Conservation (phyloP, 2,888 invertebrate genomes). For the Torymus tubicola region DNA sequence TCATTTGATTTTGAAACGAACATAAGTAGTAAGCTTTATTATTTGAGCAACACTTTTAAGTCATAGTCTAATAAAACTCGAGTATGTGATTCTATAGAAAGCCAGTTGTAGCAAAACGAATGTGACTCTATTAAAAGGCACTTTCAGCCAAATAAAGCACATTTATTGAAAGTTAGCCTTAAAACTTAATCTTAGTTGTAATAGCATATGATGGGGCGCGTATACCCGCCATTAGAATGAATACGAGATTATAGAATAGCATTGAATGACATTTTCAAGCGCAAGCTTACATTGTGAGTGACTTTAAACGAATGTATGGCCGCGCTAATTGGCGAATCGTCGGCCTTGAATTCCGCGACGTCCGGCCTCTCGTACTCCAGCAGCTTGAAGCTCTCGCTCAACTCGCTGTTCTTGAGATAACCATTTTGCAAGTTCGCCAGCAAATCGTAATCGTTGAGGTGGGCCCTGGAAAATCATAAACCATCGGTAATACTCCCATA, state of each 20-base stretch:
- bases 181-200: not conserved
- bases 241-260: not conserved
- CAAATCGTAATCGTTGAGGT: conserved; percentile 87
- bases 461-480: conserved; percentile 76
- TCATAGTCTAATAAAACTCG: no score
- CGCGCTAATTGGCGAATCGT: conserved; percentile 82
- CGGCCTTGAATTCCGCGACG: conserved; percentile 84
- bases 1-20: not conserved
- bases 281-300: conserved; percentile 81
- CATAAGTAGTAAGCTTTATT: no score
- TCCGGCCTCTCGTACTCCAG: conserved; percentile 83
- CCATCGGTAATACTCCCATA: not conserved
- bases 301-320: conserved; percentile 85
- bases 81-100: no score
- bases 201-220: no score
- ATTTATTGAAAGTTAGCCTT: no score
- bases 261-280: conserved; percentile 10
- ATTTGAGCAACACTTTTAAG: no score
- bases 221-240: not conserved
- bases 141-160: no score
- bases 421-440: conserved; percentile 70
- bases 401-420: conserved; percentile 77
- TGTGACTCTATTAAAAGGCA: not conserved
- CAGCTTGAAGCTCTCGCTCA: conserved; percentile 82
- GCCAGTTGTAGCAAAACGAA: not conserved